phyloP scores from a whole-genome alignment of 1,140 invertebrate species.

The Drosophila lowei region DNA sequence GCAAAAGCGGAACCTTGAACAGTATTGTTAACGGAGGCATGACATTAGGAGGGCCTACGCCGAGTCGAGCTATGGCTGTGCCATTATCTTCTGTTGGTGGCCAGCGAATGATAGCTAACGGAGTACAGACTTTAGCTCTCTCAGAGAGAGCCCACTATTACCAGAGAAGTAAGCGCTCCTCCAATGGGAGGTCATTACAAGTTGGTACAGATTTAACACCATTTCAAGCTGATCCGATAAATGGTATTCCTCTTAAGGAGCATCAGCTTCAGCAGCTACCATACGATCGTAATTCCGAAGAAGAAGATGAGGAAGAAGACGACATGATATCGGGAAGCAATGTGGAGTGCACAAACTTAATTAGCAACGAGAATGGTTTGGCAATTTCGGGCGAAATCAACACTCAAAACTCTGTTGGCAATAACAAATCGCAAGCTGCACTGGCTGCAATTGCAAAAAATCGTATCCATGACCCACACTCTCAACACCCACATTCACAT shows the following conservation, averaged over 20 bases:
- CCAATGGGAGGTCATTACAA: slow-evolving; percentile 15
- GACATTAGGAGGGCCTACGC: slow-evolving; percentile 11
- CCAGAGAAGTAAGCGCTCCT: slow-evolving; percentile 22
- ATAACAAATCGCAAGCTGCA: slow-evolving; percentile 15
- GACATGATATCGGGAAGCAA: slow-evolving; percentile 66
- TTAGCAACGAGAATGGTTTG: slow-evolving; percentile 44
- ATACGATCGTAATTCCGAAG: slow-evolving; percentile 55
- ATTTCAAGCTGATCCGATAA: slow-evolving; percentile 14
- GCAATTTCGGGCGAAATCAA: slow-evolving; percentile 29
- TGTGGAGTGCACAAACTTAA: slow-evolving; percentile 74
- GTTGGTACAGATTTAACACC: slow-evolving; percentile 10
- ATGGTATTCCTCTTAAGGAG: slow-evolving; percentile 29
- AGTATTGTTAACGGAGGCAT: slow-evolving; percentile 49
- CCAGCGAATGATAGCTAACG: slow-evolving; percentile 26
- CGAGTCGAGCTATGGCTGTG: slow-evolving; percentile 30
- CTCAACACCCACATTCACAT: slow-evolving; percentile 29
- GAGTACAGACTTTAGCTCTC: slow-evolving; percentile 48
- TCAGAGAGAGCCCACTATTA: slow-evolving; percentile 39
- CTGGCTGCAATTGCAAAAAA: slow-evolving; percentile 11
- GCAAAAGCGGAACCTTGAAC: slow-evolving; percentile 79
- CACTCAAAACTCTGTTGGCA: slow-evolving; percentile 12
- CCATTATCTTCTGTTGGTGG: slow-evolving; percentile 13
- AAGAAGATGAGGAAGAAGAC: slow-evolving; percentile 70
- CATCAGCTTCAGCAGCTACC: slow-evolving; percentile 41
- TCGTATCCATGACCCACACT: slow-evolving; percentile 8